These are phyloP conservation scores for Drosophila kikkawai DNA, from an alignment of 1,140 invertebrate species.

Conservation along the genomic window DNA sequence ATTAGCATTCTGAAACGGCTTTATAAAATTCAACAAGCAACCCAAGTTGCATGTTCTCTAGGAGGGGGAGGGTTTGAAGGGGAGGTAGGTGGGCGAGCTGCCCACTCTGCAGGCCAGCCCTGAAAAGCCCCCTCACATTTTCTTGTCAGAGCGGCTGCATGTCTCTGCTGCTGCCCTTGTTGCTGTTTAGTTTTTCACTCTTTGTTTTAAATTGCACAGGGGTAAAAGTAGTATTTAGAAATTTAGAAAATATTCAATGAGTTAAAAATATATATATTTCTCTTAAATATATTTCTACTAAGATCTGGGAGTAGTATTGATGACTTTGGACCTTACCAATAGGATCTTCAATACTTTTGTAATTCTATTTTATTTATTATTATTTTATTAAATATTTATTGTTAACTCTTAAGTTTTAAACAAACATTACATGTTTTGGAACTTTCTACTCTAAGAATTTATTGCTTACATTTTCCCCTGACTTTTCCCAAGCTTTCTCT, in stretches of 20 bases:
- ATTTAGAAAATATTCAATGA: neutral
- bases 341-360: no score
- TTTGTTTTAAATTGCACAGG: constrained; percentile 20
- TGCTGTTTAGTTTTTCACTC: constrained; percentile 41
- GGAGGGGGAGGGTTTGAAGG: neutral
- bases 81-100: neutral
- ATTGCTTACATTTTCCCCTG: neutral
- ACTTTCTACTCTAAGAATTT: accelerated
- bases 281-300: neutral
- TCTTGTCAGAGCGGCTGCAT: constrained; percentile 52
- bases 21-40: constrained; percentile 82
- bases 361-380: no score
- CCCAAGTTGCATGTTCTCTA: constrained; percentile 56
- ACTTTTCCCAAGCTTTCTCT: neutral
- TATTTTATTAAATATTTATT: no score
- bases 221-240: neutral
- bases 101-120: neutral
- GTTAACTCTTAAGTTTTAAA: no score
- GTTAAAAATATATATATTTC: no score
- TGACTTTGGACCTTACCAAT: neutral
- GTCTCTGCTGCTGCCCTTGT: constrained; percentile 60
- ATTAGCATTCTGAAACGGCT: constrained; percentile 82
- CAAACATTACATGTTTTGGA: no score
- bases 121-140: constrained; percentile 1
- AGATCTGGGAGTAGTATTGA: neutral